Base-by-base conservation (phyloP, 2,797 vertebrate species). In the Rhynchonycteris naso region DNA sequence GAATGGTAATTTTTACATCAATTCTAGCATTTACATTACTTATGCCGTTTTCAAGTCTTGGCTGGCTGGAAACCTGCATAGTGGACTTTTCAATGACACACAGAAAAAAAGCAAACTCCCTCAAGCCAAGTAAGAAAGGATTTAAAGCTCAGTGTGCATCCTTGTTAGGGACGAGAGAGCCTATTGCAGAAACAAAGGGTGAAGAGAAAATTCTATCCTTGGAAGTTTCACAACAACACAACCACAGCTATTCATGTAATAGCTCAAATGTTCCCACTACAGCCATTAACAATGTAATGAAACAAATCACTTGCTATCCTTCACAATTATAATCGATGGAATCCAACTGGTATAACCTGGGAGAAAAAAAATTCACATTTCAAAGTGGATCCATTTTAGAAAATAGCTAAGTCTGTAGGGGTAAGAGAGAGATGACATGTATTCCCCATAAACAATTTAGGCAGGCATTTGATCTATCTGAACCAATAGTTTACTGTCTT, bases 251-350 rank as follows among this genome's bases (percentile, higher is more conserved):
- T 97, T 96, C 89, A 85, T 52, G 94, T 93, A 96, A 96, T 94
- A 96, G 95, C 96, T 93, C 93, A 88, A 96, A 96, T 86, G 93
- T 93, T 92, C 94, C 92, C 95, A 92, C 91, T 95, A 91, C 33
- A 96, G 87, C 92, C 95, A 97, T 97, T 97, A 97, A 95, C 94
- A 95, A 95, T 76, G 91, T 97, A 97, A 97, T 97, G 96, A 97
- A 97, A 97, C 95, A 97, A 97, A 97, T 95, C 93, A 95, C 86
- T 96, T 93, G 86, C 92, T 96, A 95, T 96, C 94, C 19, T 0
- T 96, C 95, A 96, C 97, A 95, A 92, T 97, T 97, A 97, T 96
- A 89, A 96, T 95, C 94, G 59, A 96, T 97, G 94, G 95, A 96
- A 95, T 97, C 95, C 95, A 97, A 97, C 95, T 96, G 96, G 72